These are phyloP conservation scores for Oncorhynchus gorbuscha DNA, from an alignment of 2,113 vertebrate species.

Conservation along the genomic window DNA sequence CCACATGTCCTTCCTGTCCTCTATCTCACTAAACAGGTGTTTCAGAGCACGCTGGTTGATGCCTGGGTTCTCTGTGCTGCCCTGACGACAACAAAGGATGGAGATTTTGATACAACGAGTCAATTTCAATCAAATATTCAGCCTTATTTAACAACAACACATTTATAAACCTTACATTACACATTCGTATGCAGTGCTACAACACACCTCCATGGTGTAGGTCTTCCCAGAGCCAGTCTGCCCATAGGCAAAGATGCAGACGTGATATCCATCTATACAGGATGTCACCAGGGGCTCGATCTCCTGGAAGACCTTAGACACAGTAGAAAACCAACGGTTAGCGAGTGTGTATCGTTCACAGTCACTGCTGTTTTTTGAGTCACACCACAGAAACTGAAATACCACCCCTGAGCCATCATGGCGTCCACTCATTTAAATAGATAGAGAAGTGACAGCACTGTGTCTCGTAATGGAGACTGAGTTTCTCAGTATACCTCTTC, in stretches of 20 bases:
- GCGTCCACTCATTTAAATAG: background rate
- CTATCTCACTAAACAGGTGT: conserved; percentile 83
- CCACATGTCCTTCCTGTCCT: conserved; percentile 79
- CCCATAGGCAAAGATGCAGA: conserved; percentile 90
- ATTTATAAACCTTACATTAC: background rate
- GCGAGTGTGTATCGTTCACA: background rate
- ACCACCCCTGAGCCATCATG: background rate
- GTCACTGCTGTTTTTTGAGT: background rate
- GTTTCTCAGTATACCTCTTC: conserved; percentile 78
- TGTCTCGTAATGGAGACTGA: background rate
- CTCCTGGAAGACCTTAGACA: conserved; percentile 83
- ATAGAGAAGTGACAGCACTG: background rate
- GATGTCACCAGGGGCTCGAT: conserved; percentile 85
- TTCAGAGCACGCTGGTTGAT: conserved; percentile 86
- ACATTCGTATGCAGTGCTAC: background rate
- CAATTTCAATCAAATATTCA: background rate
- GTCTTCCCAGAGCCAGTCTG: conserved; percentile 91
- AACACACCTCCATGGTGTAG: conserved; percentile 86
- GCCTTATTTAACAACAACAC: background rate
- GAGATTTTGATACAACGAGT: background rate
- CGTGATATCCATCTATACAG: conserved; percentile 87
- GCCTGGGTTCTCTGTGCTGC: conserved; percentile 81
- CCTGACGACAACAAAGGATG: conserved; percentile 61
- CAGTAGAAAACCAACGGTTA: conserved; percentile 2
- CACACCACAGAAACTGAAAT: background rate